Percentiles rank a stretch among this genome's conserved stretches.
These are phyloP conservation scores for Prorops nasuta DNA, from an alignment of 1,140 invertebrate species.

Conservation along the genomic window DNA sequence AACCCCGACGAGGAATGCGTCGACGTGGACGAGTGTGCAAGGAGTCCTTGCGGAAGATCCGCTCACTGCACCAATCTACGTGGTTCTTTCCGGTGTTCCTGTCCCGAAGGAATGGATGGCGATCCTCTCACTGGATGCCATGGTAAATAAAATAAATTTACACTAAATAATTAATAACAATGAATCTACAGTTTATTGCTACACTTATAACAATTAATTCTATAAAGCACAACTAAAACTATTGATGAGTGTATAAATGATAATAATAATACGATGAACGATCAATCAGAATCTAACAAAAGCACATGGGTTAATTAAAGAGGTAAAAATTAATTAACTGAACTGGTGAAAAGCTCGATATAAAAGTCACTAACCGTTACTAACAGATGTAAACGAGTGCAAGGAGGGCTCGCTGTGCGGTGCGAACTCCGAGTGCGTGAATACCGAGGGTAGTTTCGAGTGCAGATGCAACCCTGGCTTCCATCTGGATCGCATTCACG, in stretches of 20 bases:
- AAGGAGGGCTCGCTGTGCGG: slow-evolving; percentile 56
- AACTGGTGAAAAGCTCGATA: too few relatives aligned
- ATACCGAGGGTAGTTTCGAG: slow-evolving; percentile 58
- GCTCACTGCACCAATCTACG: slow-evolving; percentile 73
- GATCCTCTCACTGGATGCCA: slow-evolving; percentile 70
- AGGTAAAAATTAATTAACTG: not conserved
- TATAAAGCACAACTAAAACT: too few relatives aligned
- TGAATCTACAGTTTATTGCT: too few relatives aligned
- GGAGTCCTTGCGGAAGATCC: slow-evolving; percentile 68
- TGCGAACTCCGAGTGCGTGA: slow-evolving; percentile 58
- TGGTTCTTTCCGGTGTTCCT: slow-evolving; percentile 72
- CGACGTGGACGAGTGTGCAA: slow-evolving; percentile 71
- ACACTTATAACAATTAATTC: too few relatives aligned
- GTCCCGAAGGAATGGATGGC: slow-evolving; percentile 74
- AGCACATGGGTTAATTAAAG: not conserved
- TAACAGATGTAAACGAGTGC: slow-evolving; percentile 65
- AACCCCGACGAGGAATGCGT: slow-evolving; percentile 69
- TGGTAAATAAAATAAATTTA: slow-evolving; percentile 56
- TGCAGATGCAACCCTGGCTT: slow-evolving; percentile 59
- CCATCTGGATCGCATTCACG: slow-evolving; percentile 45
- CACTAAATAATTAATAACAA: not conserved
- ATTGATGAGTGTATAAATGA: too few relatives aligned
- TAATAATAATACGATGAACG: too few relatives aligned
- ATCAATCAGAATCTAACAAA: not conserved
- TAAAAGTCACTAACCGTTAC: slow-evolving; percentile 9